Conservation (phyloP, 1,140 invertebrate species). For the Drosophila dunni region DNA sequence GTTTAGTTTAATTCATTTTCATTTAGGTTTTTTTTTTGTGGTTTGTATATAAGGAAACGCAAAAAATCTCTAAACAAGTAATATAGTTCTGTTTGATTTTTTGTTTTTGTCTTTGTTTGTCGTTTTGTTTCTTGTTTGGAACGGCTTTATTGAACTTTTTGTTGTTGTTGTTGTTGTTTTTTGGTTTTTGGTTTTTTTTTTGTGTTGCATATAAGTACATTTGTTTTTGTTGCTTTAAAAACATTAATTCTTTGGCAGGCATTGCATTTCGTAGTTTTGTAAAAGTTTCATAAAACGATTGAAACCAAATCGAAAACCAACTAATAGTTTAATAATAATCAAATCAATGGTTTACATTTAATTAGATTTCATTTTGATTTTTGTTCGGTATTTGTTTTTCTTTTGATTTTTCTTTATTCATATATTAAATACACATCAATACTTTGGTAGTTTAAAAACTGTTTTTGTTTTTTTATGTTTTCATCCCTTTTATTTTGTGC, state of each 20-base stretch:
- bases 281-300: conserved; percentile 66
- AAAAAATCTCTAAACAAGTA: conserved; percentile 74
- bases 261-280: conserved; percentile 84
- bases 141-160: conserved; percentile 84
- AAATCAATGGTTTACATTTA: conserved; percentile 30
- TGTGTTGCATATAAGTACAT: conserved; percentile 72
- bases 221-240: conserved; percentile 68
- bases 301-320: conserved; percentile 60
- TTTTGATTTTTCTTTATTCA: conserved; percentile 41
- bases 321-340: conserved; percentile 28
- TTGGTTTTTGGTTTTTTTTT: conserved; percentile 66
- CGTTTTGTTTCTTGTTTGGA: conserved; percentile 71
- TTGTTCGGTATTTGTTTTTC: conserved; percentile 48
- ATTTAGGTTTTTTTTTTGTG: conserved; percentile 6
- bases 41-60: conserved; percentile 73
- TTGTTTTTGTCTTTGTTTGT: conserved; percentile 49
- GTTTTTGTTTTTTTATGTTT: conserved; percentile 51
- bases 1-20: background rate
- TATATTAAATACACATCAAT: conserved; percentile 82
- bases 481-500: conserved; percentile 69
- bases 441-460: conserved; percentile 81
- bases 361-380: conserved; percentile 42
- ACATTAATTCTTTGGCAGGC: conserved; percentile 83
- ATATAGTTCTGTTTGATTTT: conserved; percentile 58
- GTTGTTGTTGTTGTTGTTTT: conserved; percentile 79